Base-by-base conservation (phyloP, 2,113 vertebrate species). In the Ascaphus truei region DNA sequence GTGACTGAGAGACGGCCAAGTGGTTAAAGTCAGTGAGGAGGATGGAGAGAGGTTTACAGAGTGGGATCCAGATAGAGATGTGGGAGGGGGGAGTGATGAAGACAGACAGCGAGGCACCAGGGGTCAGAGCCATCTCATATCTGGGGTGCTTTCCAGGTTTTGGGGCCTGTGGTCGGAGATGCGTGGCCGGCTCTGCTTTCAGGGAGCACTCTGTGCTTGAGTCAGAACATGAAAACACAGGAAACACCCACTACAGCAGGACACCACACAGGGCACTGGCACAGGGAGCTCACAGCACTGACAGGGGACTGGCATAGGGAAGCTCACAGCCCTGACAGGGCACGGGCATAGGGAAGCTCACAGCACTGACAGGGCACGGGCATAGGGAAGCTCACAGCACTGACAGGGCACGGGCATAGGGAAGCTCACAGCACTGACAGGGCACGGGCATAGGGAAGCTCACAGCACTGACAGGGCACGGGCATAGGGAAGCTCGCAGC, bases 131-230 rank as follows among this genome's bases (percentile, higher is more conserved):
- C 57, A 71, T 71, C 61, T 60, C 57, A 52, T 52, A 71, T 61
- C 56, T 61, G 67, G 67, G 67, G 67, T 61, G 67, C 67, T 45
- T 71, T 71, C 67, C 67, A 71, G 67, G 56, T 61, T 71, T 71
- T 71, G 47, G 67, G 67, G 67, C 61, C 56, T 71, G 67, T 71
- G 67, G 67, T 71, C 57, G 52, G 45, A 20, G 34, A 33, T 61
- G 57, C 33, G 67, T 60, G 67, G 57, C 67, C 34, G 57, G 25
- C 45, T 71, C 26, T 61, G 34, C 56, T 71, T 71, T 71, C 57
- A 61, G 41, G 67, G 57, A 61, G 56, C 51, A 33, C 67, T 52
- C 45, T 41, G 45, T 29, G 56, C 29, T 47, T 61, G 67, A 71
- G 67, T 71, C 57, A 71, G 56, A 71, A 36, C 52, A n/a, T 50